A percentile compares a stretch with the other conserved stretches of the same genome.
Conservation (phyloP, 2,888 invertebrate species). For the Synanthedon andrenaeformis region DNA sequence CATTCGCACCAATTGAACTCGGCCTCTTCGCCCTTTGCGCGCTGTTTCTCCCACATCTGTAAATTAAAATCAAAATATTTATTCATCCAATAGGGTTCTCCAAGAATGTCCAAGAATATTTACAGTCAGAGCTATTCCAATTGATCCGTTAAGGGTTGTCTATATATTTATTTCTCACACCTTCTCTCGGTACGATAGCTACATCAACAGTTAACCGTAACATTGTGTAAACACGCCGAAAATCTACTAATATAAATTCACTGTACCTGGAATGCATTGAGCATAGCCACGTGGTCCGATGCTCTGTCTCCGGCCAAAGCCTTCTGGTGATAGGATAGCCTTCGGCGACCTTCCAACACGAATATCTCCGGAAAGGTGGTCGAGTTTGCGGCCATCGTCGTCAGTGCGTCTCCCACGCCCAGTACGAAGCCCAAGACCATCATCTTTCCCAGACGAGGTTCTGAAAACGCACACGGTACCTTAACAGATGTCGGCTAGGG, state of each 20-base stretch:
- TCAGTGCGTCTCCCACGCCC: slow-evolving; percentile 89
- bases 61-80: not conserved
- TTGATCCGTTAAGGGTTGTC: too few relatives aligned
- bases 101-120: too few relatives aligned
- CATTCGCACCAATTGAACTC: slow-evolving; percentile 91
- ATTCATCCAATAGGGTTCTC: not conserved
- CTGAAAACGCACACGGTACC: slow-evolving; percentile 35
- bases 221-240: too few relatives aligned
- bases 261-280: slow-evolving; percentile 86
- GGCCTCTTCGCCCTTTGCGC: slow-evolving; percentile 76
- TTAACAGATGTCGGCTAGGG: not conserved
- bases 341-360: slow-evolving; percentile 79
- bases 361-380: slow-evolving; percentile 97
- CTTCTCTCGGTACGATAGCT: too few relatives aligned
- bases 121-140: too few relatives aligned
- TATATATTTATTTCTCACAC: too few relatives aligned
- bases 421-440: slow-evolving; percentile 94
- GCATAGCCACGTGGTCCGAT: slow-evolving; percentile 96
- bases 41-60: slow-evolving; percentile 78
- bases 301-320: slow-evolving; percentile 87
- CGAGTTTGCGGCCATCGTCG: slow-evolving; percentile 94
- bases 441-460: slow-evolving; percentile 97
- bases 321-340: slow-evolving; percentile 86
- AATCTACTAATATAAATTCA: too few relatives aligned
- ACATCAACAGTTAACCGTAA: too few relatives aligned